These are phyloP conservation scores for Drosophila bipectinata DNA, from an alignment of 1,140 invertebrate genomes.

Conservation along the genomic window DNA sequence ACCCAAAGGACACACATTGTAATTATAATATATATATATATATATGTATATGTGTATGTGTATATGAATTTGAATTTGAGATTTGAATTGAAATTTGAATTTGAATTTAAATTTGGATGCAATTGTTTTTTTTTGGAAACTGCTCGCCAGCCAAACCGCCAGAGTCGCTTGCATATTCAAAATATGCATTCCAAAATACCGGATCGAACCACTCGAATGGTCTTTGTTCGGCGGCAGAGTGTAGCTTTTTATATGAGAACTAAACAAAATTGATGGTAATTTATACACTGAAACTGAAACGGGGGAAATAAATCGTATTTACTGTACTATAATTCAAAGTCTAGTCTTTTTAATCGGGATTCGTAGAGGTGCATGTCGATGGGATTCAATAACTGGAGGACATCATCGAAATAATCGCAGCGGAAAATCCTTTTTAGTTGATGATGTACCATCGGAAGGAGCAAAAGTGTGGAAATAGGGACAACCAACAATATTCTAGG, in stretches of 20 bases:
- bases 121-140: conserved; percentile 22
- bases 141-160: conserved; percentile 22
- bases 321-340: conserved; percentile 51
- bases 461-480: too few relatives aligned
- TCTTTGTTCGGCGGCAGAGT: conserved; percentile 31
- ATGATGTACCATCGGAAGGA: too few relatives aligned
- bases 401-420: not conserved
- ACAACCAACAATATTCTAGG: too few relatives aligned
- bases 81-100: not conserved
- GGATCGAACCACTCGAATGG: conserved; percentile 7
- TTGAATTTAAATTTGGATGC: conserved; percentile 38
- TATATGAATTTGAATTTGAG: not conserved
- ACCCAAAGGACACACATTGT: conserved; percentile 21
- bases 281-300: conserved; percentile 51
- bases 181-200: conserved; percentile 47
- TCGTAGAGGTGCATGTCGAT: not conserved
- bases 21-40: conserved; percentile 36
- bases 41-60: too few relatives aligned
- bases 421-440: too few relatives aligned
- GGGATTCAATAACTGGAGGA: not conserved
- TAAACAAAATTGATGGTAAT: conserved; percentile 42
- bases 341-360: not conserved
- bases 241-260: conserved; percentile 69
- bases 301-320: conserved; percentile 73
- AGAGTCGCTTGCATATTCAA: conserved; percentile 45